Conservation (phyloP, 2,888 invertebrate species). For the Drosophila nigritarsus region DNA sequence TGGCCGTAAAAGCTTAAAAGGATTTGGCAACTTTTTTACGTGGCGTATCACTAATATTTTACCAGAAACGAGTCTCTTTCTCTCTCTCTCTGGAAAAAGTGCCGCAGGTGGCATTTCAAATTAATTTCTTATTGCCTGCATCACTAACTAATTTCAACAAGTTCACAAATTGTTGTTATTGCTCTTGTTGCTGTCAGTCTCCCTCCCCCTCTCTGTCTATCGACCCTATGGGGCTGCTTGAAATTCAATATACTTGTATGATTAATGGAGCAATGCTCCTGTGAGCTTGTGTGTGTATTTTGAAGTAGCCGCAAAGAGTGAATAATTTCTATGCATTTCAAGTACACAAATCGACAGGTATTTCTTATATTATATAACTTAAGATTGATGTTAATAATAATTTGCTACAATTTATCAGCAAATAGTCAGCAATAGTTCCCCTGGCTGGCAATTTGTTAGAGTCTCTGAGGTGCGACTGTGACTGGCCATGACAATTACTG, state of each 20-base stretch:
- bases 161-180: constrained; percentile 49
- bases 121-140: constrained; percentile 53
- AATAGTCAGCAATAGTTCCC: not conserved
- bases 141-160: constrained; percentile 54
- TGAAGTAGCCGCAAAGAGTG: constrained; percentile 1
- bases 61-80: constrained; percentile 62
- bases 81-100: constrained; percentile 29
- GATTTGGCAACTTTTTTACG: constrained; percentile 71
- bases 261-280: constrained; percentile 1
- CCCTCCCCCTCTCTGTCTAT: not conserved
- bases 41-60: constrained; percentile 76
- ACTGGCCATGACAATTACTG: constrained; percentile 70
- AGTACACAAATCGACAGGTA: not conserved
- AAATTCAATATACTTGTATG: constrained; percentile 1
- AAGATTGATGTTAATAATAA: not conserved
- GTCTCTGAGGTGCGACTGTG: constrained; percentile 61
- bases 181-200: not conserved
- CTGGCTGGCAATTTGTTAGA: not conserved
- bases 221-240: constrained; percentile 6
- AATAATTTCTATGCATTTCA: constrained; percentile 3
- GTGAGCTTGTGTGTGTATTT: not conserved
- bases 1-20: constrained; percentile 60
- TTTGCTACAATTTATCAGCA: not conserved
- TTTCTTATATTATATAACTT: not conserved
- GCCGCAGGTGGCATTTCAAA: constrained; percentile 64